Conservation (phyloP, 2,797 vertebrate genomes). For the Hozukius guyotensis region DNA sequence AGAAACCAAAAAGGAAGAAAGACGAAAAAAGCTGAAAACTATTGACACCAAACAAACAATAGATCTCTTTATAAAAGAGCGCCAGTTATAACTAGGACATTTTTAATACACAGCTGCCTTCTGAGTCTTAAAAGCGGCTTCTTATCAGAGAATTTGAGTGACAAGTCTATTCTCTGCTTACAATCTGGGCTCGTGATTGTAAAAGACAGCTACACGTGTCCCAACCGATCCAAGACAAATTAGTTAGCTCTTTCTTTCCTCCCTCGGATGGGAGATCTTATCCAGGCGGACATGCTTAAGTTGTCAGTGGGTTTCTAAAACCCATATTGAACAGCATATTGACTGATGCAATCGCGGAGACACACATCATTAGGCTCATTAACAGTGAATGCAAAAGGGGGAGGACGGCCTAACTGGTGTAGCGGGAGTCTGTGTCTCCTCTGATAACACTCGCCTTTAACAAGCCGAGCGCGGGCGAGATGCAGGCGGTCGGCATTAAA, state of each 20-base stretch:
- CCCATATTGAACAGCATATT: slow-evolving; percentile 82
- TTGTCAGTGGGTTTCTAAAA: slow-evolving; percentile 79
- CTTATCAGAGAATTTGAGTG: slow-evolving; percentile 74
- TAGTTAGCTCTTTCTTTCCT: slow-evolving; percentile 66
- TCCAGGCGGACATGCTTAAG: slow-evolving; percentile 80
- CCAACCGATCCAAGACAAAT: slow-evolving; percentile 77
- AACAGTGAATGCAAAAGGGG: slow-evolving; percentile 71
- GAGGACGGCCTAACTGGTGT: slow-evolving; percentile 75
- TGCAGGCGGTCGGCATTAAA: slow-evolving; percentile 67
- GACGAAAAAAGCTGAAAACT: slow-evolving; percentile 5
- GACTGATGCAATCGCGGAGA: slow-evolving; percentile 81
- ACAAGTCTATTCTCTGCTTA: slow-evolving; percentile 77
- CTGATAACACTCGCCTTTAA: slow-evolving; percentile 79
- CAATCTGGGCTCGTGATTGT: slow-evolving; percentile 72
- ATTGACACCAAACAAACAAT: slow-evolving; percentile 37
- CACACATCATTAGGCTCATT: slow-evolving; percentile 85
- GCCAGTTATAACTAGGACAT: slow-evolving; percentile 47
- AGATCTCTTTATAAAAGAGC: slow-evolving; percentile 19
- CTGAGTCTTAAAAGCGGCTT: slow-evolving; percentile 61
- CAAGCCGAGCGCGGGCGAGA: slow-evolving; percentile 61
- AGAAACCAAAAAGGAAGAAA: slow-evolving; percentile 19
- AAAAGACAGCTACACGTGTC: slow-evolving; percentile 81
- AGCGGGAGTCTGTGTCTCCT: slow-evolving; percentile 75
- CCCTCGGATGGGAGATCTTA: slow-evolving; percentile 73
- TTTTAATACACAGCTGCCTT: slow-evolving; percentile 53